Evolutionary conservation across 2,888 invertebrate genomes (phyloP), one percentile per base, ranked within the genome.

Genomic region (Mongoloraphidia duomilia): DNA sequence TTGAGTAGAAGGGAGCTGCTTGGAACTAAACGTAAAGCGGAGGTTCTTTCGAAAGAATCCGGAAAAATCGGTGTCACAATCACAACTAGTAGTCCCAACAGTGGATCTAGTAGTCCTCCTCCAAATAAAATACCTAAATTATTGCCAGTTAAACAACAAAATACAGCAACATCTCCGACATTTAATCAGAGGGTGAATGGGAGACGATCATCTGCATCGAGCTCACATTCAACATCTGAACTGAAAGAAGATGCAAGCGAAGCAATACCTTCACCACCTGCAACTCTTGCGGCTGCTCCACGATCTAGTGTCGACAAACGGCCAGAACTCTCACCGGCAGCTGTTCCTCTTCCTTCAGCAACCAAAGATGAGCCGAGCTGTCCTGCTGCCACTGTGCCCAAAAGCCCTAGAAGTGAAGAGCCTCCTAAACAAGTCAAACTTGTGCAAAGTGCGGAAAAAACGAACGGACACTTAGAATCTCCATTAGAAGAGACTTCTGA

Each of bases 21-120:
- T 34, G 79, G 82, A 35, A 80, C 85, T 41, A 90, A 91, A 65
- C 77, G 90, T 60, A 90, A 90, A 68, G 90, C 88, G 0, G 90
- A 90, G 61, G 89, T 90, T 6, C 72, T 89, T 41, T 82, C 82
- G 39, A 83, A 84, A 59, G 90, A 89, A 65, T 88, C 88, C 2
- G 90, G 90, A 6, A 90, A 90, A 69, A 90, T 90, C 57, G 91
- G 91, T 44, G 89, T 91, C 44, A 90, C 90, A 46, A 91, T 91
- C 55, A 90, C 89, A 42, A 88, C 86, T 51, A 75, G 75, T 57
- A 72, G 72, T 61, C 71, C 74, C 2, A 71, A 67, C 50, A 72
- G 68, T 53, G 65, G 68, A 12, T 67, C 66, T 52, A 61, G 63
- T 9, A 68, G 69, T 54, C 73, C 76, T 38, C 73, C 74, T 5